phyloP scores from a whole-genome alignment of 2,888 invertebrate genomes.

The Hermaeophaga mercurialis region DNA sequence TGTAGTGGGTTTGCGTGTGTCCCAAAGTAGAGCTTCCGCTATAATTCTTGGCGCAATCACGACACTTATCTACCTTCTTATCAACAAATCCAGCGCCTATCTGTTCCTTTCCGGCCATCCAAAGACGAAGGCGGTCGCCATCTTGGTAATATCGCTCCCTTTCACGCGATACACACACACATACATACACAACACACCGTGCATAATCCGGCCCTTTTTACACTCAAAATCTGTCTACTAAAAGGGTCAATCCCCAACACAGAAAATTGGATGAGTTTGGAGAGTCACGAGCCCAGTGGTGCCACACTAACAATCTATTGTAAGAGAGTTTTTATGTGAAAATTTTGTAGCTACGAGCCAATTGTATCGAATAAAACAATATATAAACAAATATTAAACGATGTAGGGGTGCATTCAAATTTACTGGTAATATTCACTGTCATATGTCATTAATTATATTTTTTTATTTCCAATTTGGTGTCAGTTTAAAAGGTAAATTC shows the following conservation, averaged over 20 bases:
- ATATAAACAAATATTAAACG: no score
- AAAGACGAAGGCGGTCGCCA: constrained; percentile 47
- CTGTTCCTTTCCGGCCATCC: constrained; percentile 53
- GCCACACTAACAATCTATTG: no score
- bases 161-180: constrained; percentile 40
- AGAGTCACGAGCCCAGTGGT: no score
- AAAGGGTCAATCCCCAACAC: constrained; percentile 27
- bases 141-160: constrained; percentile 46
- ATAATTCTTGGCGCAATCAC: constrained; percentile 54
- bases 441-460: no score
- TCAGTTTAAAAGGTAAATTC: no score
- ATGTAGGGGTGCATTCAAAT: no score
- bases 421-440: no score
- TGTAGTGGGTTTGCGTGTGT: constrained; percentile 55
- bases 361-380: no score
- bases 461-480: no score
- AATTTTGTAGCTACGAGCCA: no score
- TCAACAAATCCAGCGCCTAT: constrained; percentile 50
- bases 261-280: constrained; percentile 11
- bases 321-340: no score
- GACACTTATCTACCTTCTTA: constrained; percentile 51
- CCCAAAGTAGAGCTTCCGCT: constrained; percentile 53
- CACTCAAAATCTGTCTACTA: constrained; percentile 32
- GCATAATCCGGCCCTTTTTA: constrained; percentile 36
- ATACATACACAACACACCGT: constrained; percentile 24